Conservation (phyloP, 2,797 vertebrate genomes). For the Hemitrygon akajei region DNA sequence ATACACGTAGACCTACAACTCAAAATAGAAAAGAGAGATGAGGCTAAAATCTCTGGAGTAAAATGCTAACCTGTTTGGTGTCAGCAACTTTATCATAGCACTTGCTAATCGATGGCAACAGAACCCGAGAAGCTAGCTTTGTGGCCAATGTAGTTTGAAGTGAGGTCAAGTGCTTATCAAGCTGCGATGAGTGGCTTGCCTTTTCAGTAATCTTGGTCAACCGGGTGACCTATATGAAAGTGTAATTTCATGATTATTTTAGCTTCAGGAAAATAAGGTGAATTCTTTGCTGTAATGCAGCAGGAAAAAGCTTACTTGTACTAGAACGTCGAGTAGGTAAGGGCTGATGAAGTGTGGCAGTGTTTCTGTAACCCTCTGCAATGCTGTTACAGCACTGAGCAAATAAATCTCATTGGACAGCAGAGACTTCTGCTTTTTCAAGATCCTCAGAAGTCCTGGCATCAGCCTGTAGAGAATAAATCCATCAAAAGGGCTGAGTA, state of each 20-base stretch:
- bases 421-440: constrained; percentile 67
- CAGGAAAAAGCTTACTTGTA: constrained; percentile 56
- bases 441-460: constrained; percentile 67
- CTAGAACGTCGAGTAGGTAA: constrained; percentile 70
- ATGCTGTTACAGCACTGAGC: constrained; percentile 77
- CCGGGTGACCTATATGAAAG: constrained; percentile 62
- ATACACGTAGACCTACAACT: neutral
- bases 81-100: constrained; percentile 66
- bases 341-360: constrained; percentile 88
- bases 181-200: constrained; percentile 64
- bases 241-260: constrained; percentile 25
- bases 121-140: constrained; percentile 72
- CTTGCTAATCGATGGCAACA: constrained; percentile 69
- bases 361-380: constrained; percentile 76
- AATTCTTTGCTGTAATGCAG: neutral
- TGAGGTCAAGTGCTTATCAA: constrained; percentile 59
- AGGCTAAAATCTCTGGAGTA: neutral
- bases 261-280: neutral
- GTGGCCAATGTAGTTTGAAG: constrained; percentile 73
- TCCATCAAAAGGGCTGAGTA: neutral
- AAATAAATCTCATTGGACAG: constrained; percentile 74
- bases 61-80: constrained; percentile 61
- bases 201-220: constrained; percentile 61
- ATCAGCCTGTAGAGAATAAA: constrained; percentile 64
- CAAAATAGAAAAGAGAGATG: neutral